These are phyloP conservation scores for Drosophila subobscura DNA, from an alignment of 1,140 invertebrate species.

Conservation along the genomic window DNA sequence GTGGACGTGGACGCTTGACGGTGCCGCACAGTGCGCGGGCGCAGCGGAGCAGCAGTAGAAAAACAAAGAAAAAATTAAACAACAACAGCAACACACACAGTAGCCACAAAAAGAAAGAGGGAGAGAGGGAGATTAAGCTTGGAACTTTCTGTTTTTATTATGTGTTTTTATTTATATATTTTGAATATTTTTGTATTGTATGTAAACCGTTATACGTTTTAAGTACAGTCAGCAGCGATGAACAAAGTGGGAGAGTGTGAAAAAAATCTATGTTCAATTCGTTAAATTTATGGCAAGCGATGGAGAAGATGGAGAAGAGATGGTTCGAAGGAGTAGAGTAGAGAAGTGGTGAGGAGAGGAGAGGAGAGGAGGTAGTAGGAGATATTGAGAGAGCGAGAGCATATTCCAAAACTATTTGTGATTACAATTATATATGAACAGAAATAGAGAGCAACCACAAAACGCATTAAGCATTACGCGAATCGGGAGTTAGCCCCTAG, in stretches of 20 bases:
- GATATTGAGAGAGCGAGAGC: constrained; percentile 45
- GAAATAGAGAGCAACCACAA: constrained; percentile 64
- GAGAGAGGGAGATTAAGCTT: constrained; percentile 14
- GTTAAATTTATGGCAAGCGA: constrained; percentile 2
- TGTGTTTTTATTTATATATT: constrained; percentile 29
- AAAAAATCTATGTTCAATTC: constrained; percentile 19
- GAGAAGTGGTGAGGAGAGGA: constrained; percentile 1
- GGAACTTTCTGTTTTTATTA: constrained; percentile 32
- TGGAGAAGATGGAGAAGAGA: not conserved
- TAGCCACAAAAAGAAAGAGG: constrained; percentile 7
- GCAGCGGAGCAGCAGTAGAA: constrained; percentile 19
- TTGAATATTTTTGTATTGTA: no score
- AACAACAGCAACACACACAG: constrained; percentile 14
- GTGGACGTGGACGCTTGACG: no score
- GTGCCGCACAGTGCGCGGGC: constrained; percentile 13
- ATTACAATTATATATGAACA: constrained; percentile 74
- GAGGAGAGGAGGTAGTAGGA: constrained; percentile 8
- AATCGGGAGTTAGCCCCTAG: constrained; percentile 44
- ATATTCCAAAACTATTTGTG: constrained; percentile 82
- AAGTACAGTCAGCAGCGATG: constrained; percentile 53
- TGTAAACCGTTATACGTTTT: constrained; percentile 10
- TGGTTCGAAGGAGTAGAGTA: not conserved
- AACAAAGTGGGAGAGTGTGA: constrained; percentile 45
- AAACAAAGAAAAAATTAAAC: constrained; percentile 25
- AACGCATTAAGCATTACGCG: constrained; percentile 58